Conservation (phyloP, 23 tunicate genomes). For the Halocynthia aurantium region DNA sequence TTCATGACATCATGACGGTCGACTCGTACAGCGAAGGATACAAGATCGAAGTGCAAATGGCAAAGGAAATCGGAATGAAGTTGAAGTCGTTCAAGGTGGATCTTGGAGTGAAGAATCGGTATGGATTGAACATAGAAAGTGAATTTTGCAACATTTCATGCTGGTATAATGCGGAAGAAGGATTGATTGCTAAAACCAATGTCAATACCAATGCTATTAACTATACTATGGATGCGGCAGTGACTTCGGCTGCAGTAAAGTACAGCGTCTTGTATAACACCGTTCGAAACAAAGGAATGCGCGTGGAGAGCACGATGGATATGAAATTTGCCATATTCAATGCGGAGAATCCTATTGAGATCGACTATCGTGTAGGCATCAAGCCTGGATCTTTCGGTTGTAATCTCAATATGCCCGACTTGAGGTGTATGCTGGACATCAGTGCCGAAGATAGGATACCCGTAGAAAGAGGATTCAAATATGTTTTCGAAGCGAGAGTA, state of each 20-base stretch:
- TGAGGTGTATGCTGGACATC: background rate
- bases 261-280: background rate
- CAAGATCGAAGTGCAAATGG: background rate
- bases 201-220: background rate
- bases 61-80: background rate
- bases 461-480: background rate
- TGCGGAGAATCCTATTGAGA: background rate
- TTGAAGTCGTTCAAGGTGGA: background rate
- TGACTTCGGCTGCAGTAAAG: background rate
- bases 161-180: background rate
- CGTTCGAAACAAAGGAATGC: background rate
- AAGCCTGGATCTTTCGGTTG: background rate
- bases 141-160: background rate
- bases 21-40: background rate
- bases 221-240: background rate
- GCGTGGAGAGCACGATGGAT: background rate
- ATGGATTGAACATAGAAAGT: background rate
- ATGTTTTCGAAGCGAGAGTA: background rate
- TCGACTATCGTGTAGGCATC: background rate
- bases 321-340: conserved; percentile 2
- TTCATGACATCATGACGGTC: background rate
- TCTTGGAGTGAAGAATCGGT: background rate
- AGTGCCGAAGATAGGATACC: background rate
- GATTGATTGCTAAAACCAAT: background rate
- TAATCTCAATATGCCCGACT: conserved; percentile 3